Conservation (phyloP, 2,888 invertebrate genomes). For the Augochlorella aurata region DNA sequence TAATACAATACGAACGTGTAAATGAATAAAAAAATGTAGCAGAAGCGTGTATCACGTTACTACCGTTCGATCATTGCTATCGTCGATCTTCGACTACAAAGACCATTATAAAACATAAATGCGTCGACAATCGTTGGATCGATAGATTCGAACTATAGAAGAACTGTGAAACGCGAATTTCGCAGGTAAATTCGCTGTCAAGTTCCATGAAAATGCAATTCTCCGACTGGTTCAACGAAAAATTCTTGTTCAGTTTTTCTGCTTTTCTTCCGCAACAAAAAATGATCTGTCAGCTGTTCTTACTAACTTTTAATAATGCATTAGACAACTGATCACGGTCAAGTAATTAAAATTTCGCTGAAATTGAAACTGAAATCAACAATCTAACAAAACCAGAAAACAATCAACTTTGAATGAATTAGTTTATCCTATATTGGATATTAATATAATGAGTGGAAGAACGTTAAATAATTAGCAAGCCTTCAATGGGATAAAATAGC, state of each 20-base stretch:
- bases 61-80: slow-evolving; percentile 8
- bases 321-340: background rate
- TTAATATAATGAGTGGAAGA: background rate
- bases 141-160: background rate
- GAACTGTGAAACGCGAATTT: slow-evolving; percentile 39
- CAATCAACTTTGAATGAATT: background rate
- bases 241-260: background rate
- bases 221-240: background rate
- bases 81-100: background rate
- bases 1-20: slow-evolving; percentile 23
- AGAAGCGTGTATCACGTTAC: slow-evolving; percentile 33
- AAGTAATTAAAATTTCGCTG: background rate
- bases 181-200: slow-evolving; percentile 22
- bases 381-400: too few relatives aligned
- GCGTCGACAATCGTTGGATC: slow-evolving; percentile 14
- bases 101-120: slow-evolving; percentile 23
- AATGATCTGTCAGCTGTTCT: background rate
- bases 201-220: slow-evolving; percentile 2
- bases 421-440: background rate
- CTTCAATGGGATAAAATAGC: background rate
- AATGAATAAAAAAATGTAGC: slow-evolving; percentile 29
- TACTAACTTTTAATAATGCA: slow-evolving; percentile 24
- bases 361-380: too few relatives aligned
- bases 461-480: background rate
- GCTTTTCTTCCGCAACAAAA: background rate